phyloP scores from a whole-genome alignment of 2,113 vertebrate species.

The Chitala chitala region DNA sequence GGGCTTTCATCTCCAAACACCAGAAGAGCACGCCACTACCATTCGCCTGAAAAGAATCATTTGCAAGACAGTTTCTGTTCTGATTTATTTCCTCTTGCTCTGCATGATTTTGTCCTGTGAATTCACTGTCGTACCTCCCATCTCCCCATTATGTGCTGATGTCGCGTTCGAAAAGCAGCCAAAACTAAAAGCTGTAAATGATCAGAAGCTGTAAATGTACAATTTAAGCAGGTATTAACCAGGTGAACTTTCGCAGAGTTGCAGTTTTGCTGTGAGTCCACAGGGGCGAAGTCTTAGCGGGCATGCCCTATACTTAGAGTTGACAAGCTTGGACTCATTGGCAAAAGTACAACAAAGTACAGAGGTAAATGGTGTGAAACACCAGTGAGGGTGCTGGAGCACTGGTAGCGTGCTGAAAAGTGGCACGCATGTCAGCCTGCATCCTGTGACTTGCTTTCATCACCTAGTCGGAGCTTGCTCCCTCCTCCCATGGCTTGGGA shows the following conservation, averaged over 20 bases:
- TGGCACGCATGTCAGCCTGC: no score
- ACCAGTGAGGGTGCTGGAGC: background rate
- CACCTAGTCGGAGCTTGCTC: slow-evolving; percentile 25
- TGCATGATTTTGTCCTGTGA: background rate
- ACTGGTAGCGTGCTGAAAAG: background rate
- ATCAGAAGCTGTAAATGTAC: background rate
- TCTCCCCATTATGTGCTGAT: slow-evolving; percentile 4
- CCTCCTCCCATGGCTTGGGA: background rate
- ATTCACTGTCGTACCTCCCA: background rate
- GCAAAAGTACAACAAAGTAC: no score
- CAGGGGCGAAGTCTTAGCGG: no score
- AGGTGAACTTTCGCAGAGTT: no score
- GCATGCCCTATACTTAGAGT: no score
- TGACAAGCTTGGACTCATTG: no score
- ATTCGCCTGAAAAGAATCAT: background rate
- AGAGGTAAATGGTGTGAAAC: background rate
- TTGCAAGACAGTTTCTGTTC: background rate
- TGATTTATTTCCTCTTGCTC: background rate
- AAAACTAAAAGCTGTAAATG: background rate
- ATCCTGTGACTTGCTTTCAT: background rate
- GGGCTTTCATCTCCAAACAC: slow-evolving; percentile 7
- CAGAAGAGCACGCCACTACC: background rate
- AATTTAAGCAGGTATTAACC: no score
- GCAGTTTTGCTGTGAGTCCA: no score
- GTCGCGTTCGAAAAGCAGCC: background rate